Percentiles rank a stretch among this genome's conserved stretches.
These are phyloP conservation scores for Calephelis perditalis DNA, from an alignment of 2,888 invertebrate species.

Conservation along the genomic window DNA sequence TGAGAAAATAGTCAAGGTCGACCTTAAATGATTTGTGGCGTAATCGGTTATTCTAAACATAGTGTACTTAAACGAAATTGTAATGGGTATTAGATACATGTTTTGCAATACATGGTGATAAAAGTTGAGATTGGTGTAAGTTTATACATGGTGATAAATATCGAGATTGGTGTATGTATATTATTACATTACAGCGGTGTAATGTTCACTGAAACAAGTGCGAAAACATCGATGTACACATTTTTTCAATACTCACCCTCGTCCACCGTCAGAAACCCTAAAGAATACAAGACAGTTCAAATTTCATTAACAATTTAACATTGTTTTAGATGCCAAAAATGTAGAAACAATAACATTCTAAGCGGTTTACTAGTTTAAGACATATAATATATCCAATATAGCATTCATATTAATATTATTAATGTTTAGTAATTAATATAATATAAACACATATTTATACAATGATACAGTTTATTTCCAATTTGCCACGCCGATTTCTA, in stretches of 20 bases:
- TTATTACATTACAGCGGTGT: slow-evolving; percentile 7
- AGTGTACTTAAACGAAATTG: too few species aligned
- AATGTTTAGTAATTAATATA: neutral
- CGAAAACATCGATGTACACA: slow-evolving; percentile 30
- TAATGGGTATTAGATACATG: too few species aligned
- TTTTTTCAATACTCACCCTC: slow-evolving; percentile 57
- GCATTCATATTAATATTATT: neutral
- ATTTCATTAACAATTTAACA: neutral
- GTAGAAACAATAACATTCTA: neutral
- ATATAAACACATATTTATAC: too few species aligned
- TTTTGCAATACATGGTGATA: too few species aligned
- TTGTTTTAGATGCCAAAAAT: too few species aligned
- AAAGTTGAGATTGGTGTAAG: too few species aligned
- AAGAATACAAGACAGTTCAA: slow-evolving; percentile 30
- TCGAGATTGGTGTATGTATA: neutral
- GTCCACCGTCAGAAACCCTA: slow-evolving; percentile 61
- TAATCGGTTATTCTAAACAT: neutral
- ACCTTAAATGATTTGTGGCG: neutral
- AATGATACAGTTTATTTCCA: too few species aligned
- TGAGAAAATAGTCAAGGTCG: too few species aligned
- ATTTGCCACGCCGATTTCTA: too few species aligned
- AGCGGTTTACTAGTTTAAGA: neutral
- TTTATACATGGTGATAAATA: neutral
- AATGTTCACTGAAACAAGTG: slow-evolving; percentile 21
- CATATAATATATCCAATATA: neutral